Base-by-base conservation (phyloP, 2,888 invertebrate species). In the Drosophila macrospina region DNA sequence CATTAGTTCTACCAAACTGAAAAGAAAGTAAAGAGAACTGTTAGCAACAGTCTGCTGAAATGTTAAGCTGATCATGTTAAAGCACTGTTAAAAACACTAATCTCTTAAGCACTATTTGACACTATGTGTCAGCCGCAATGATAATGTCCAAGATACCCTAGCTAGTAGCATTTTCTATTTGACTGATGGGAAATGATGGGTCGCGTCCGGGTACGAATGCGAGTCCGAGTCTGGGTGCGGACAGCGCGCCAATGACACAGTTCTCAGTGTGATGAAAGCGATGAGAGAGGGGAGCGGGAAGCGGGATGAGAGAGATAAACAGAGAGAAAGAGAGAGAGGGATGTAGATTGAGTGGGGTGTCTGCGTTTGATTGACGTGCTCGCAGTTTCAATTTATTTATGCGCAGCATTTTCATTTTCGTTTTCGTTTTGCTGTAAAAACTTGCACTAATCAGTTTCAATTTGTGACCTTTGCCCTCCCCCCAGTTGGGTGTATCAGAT, bases 341-440 rank as follows among this genome's bases (percentile, higher is more conserved):
- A 10, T 7, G n/a, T 13, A 7, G 37, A 26, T 26, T 11, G 6
- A 41, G 54, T 15, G 8, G 45, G 39, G 36, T 57, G 26, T 8
- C 15, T 65, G 13, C 1, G 39, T 66, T 74, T 71, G 80, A 88
- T 83, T 80, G 72, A 77, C 41, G 66, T 48, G 42, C 36, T 84
- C 64, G 65, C 61, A 30, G 55, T 63, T 69, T 64, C 56, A 84
- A 80, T 86, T 84, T 77, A 69, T 74, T 86, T 72, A 65, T 73
- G 65, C 39, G 62, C 62, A 67, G 47, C 77, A 62, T 68, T 72
- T 88, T 56, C 60, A 68, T 82, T 71, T 16, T 20, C 7, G 15
- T 24, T 51, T 20, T 24, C 15, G 20, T 20, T 34, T 48, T 39
- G 11, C 34, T 30, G 45, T 16, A 36, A 44, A 48, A 45, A 45